Evolutionary conservation across 2,888 invertebrate species (phyloP).

Genomic region (Epicampocera succincta): DNA sequence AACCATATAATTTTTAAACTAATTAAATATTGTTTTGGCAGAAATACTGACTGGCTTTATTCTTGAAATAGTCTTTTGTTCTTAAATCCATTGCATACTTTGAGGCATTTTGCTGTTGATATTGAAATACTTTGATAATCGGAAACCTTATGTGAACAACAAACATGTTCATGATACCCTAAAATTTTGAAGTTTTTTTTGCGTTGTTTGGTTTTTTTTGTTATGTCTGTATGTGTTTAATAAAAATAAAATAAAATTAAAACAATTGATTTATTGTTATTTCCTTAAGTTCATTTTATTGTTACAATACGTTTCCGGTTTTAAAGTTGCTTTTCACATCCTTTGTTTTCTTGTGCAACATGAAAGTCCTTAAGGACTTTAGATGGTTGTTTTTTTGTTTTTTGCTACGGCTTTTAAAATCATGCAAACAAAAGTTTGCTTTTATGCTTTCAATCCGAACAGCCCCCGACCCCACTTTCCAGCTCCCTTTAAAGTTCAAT

Average conservation of each 20-base stretch:
- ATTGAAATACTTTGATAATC: slow-evolving; percentile 5
- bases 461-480: too few relatives aligned
- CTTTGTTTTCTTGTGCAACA: slow-evolving; percentile 9
- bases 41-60: too few relatives aligned
- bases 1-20: too few relatives aligned
- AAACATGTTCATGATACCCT: neutral
- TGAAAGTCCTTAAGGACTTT: slow-evolving; percentile 48
- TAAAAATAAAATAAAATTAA: slow-evolving; percentile 18
- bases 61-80: neutral
- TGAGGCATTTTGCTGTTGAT: neutral
- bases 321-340: slow-evolving; percentile 36
- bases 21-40: too few relatives aligned
- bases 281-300: slow-evolving; percentile 57
- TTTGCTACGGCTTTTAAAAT: neutral
- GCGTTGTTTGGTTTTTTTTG: neutral
- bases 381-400: slow-evolving; percentile 6
- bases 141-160: slow-evolving; percentile 19
- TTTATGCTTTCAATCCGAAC: neutral
- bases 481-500: slow-evolving; percentile 35
- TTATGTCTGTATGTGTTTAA: neutral
- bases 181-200: too few relatives aligned
- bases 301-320: slow-evolving; percentile 58
- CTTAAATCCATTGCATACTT: slow-evolving; percentile 34
- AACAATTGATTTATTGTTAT: slow-evolving; percentile 66
- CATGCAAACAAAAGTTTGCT: slow-evolving; percentile 25